Base-by-base conservation (phyloP, 2,113 vertebrate genomes). In the Casuarius casuarius region DNA sequence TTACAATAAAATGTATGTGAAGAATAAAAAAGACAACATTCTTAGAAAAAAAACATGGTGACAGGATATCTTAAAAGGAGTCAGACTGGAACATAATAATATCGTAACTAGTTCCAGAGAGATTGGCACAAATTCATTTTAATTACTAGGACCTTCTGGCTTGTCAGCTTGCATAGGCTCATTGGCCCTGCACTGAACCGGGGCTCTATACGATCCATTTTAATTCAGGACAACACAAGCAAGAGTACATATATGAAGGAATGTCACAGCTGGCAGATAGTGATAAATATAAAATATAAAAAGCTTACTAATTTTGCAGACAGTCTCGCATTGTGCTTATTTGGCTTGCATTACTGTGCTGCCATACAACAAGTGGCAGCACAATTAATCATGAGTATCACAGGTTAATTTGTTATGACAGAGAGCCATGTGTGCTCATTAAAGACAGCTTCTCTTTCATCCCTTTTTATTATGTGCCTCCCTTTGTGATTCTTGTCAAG, bases 321-420 rank as follows among this genome's bases (percentile, higher is more conserved):
- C 59, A 88, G 62, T 77, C 94, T 94, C 95, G n/a, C 94, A 48
- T 93, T 95, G 84, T 85, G 89, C 76, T 93, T 95, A 10, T 85
- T 97, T 98, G 97, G 95, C 92, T 97, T 89, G 70, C 44, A 29
- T 91, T 89, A 66, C 81, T 83, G 44, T 65, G 44, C 90, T 87
- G 81, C 92, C 74, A 31, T 49, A 66, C 87, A 94, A 75, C 93
- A 96, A 97, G 93, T 87, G 88, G 92, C 94, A 94, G 82, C 14
- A 62, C 84, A 94, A 97, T 97, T 97, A 97, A 97, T 98, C 95
- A 95, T 26, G 23, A 97, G 48, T 68, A 96, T 97, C 79, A 20
- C 80, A 63, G 75, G 29, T 35, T 97, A 96, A 98, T 98, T 97
- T 96, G 84, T 94, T 97, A 89, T 93, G 97, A 97, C 97, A 97